phyloP scores from a whole-genome alignment of 2,113 vertebrate species.

The Stegostoma tigrinum region DNA sequence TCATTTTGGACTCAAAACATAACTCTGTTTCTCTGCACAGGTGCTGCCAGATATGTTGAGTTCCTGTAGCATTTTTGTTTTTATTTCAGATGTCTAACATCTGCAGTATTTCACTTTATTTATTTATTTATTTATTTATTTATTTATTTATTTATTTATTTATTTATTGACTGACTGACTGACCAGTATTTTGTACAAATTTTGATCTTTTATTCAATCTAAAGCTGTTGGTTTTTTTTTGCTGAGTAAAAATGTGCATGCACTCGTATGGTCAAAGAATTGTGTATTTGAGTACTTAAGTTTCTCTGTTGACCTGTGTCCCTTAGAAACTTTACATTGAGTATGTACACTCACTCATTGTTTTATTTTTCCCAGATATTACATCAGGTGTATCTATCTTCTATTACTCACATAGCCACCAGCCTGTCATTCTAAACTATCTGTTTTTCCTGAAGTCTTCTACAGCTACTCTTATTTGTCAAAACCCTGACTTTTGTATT shows the following conservation, averaged over 20 bases:
- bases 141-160: not conserved
- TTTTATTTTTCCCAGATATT: not conserved
- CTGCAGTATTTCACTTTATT: too few relatives aligned
- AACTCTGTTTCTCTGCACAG: too few relatives aligned
- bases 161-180: not conserved
- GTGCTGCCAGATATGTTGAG: too few relatives aligned
- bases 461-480: not conserved
- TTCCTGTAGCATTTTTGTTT: too few relatives aligned
- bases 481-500: not conserved
- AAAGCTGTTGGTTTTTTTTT: not conserved
- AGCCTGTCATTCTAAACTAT: not conserved
- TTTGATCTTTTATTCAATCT: not conserved
- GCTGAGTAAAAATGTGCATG: not conserved
- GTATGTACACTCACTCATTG: not conserved
- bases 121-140: not conserved
- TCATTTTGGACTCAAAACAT: too few relatives aligned
- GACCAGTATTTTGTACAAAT: not conserved
- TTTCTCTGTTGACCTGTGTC: not conserved
- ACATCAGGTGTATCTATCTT: not conserved
- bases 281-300: not conserved
- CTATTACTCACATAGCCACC: not conserved
- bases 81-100: too few relatives aligned
- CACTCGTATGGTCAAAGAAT: not conserved
- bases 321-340: not conserved
- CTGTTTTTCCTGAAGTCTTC: not conserved